These are phyloP conservation scores for Prionailurus bengalensis DNA, from an alignment of 2,113 vertebrate species.

Conservation along the genomic window DNA sequence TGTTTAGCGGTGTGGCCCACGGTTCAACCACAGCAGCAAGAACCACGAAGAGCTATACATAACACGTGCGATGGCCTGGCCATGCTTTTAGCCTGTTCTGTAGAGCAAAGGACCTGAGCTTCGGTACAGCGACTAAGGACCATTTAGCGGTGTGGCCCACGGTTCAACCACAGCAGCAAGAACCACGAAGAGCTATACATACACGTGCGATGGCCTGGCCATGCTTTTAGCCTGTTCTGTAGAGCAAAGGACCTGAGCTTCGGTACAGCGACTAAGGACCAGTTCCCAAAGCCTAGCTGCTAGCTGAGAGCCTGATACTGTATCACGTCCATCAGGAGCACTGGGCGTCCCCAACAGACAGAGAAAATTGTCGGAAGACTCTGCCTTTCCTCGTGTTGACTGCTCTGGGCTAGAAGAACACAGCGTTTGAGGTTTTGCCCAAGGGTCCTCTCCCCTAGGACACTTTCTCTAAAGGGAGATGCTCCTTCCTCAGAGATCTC, in stretches of 20 bases:
- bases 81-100: background rate
- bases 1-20: no score
- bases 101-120: no score
- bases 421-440: background rate
- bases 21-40: background rate
- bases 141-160: no score
- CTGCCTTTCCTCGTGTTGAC: accelerated
- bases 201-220: background rate
- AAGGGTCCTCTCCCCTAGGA: accelerated
- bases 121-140: background rate
- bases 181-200: accelerated
- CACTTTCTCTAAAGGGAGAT: no score
- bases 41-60: accelerated
- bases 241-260: no score
- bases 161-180: background rate
- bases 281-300: no score
- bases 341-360: background rate
- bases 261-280: background rate
- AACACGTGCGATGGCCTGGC: background rate
- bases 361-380: accelerated
- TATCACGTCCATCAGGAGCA: accelerated
- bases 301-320: background rate
- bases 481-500: background rate
- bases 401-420: accelerated
- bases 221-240: background rate